Evolutionary conservation across 35 echinoderm and acorn worm species (phyloP), one percentile per base, ranked within the genome.

Genomic region (Stichopus chloronotus): DNA sequence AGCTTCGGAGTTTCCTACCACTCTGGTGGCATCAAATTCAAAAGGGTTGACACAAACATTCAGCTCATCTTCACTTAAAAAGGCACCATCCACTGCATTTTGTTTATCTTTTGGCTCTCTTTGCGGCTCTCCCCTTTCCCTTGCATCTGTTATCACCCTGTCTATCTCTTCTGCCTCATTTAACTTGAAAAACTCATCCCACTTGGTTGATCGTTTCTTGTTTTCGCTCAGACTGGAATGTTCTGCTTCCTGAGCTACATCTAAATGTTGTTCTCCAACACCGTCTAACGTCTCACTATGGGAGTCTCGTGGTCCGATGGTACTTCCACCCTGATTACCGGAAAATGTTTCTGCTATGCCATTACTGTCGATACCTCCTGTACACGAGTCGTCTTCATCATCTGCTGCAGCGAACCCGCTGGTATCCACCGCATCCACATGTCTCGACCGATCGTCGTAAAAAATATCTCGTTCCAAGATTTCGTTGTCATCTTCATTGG

Each of bases 1-100:
- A 17, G 25, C 84, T 61, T 74, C 59, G 17, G 25, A 54, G 8
- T 61, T 63, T 52, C 59, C 87, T 2, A 61, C 55, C 11, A 74
- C 87, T 63, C 71, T 91, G 17, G 53, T 79, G 52, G 72, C 79
- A 58, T 93, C 93, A 90, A 60, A 79, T 58, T 94, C 94, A 60
- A 94, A 94, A 89, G 94, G 94, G 86, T 94, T 94, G 53, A 94
- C 88, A 69, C 90, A 90, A 7, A 94, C 84, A 83, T 94, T 91
- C 59, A 94, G 57, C 16, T 86, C 80, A 52, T 85, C 63, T 23
- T 86, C 58, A 81, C 63, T 55, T 58, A 30, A 19, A 58, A 52
- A 6, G 16, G 54, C 17, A 16, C 14, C 11, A 85, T 5, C 16
- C 52, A 88, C 71, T 19, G 71, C 21, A n/a, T 22, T 22, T 43